These are phyloP conservation scores for Kryphioiulus occultus DNA, from an alignment of 2,888 invertebrate genomes.

Conservation along the genomic window DNA sequence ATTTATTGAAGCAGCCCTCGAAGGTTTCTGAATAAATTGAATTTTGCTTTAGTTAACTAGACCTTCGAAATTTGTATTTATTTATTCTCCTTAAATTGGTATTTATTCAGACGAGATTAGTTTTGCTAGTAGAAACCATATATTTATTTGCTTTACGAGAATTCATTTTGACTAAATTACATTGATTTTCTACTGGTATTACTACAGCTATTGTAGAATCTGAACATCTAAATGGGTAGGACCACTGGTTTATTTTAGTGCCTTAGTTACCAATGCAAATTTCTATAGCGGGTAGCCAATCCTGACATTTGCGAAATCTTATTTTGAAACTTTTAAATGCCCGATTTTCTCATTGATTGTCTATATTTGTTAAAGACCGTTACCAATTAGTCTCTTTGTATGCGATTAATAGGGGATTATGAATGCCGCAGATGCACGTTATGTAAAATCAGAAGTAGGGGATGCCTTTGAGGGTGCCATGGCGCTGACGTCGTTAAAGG, in stretches of 20 bases:
- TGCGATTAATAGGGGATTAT: slow-evolving; percentile 48
- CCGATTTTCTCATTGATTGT: background rate
- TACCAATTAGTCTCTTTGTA: slow-evolving; percentile 36
- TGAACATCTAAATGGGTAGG: too few species aligned
- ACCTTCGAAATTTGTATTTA: background rate
- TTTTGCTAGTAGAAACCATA: background rate
- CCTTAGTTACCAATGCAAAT: too few species aligned
- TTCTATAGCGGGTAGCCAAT: too few species aligned
- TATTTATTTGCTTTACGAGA: background rate
- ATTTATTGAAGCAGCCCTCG: background rate
- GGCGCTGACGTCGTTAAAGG: slow-evolving; percentile 50
- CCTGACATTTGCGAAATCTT: background rate
- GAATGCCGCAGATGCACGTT: slow-evolving; percentile 39
- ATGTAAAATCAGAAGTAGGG: slow-evolving; percentile 51
- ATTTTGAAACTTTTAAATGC: background rate
- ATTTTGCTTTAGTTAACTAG: background rate
- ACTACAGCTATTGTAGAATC: too few species aligned
- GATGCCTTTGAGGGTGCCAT: slow-evolving; percentile 49
- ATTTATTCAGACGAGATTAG: background rate
- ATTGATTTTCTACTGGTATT: background rate
- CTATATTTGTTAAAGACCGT: background rate
- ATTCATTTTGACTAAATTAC: background rate
- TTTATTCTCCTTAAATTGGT: background rate
- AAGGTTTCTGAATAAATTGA: background rate
- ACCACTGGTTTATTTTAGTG: too few species aligned